Evolutionary conservation across 2,113 vertebrate genomes (phyloP).

Genomic region (Callipepla californica): DNA sequence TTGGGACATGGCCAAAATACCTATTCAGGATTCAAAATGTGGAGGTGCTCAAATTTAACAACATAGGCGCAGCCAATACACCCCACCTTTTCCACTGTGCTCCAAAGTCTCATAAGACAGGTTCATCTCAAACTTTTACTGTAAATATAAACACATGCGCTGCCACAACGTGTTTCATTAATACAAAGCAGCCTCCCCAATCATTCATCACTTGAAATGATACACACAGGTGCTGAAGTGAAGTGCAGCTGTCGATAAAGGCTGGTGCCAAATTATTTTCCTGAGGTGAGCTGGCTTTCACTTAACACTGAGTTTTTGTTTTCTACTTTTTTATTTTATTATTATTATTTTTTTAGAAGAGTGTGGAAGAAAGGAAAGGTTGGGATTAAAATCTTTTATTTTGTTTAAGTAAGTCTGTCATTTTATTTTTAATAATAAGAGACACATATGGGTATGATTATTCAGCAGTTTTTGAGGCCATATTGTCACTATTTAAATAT

Average conservation of each 20-base stretch:
- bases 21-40: neutral
- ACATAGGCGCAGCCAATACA: neutral
- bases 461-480: neutral
- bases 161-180: constrained; percentile 53
- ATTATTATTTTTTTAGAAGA: neutral
- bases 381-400: accelerated
- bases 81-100: neutral
- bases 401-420: neutral
- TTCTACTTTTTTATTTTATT: neutral
- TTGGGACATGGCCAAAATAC: neutral
- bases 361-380: neutral
- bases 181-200: constrained; percentile 16
- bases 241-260: constrained; percentile 48
- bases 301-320: constrained; percentile 14
- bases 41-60: neutral
- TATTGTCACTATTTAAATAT: neutral
- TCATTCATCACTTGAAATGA: constrained; percentile 69
- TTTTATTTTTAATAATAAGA: neutral
- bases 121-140: neutral
- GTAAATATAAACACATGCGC: constrained; percentile 52
- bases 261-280: constrained; percentile 66
- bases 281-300: constrained; percentile 42
- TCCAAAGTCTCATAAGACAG: neutral
- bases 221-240: constrained; percentile 60
- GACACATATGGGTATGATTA: neutral